Evolutionary conservation across 2,888 invertebrate species (phyloP).

Genomic region (Sialis fuliginosa): DNA sequence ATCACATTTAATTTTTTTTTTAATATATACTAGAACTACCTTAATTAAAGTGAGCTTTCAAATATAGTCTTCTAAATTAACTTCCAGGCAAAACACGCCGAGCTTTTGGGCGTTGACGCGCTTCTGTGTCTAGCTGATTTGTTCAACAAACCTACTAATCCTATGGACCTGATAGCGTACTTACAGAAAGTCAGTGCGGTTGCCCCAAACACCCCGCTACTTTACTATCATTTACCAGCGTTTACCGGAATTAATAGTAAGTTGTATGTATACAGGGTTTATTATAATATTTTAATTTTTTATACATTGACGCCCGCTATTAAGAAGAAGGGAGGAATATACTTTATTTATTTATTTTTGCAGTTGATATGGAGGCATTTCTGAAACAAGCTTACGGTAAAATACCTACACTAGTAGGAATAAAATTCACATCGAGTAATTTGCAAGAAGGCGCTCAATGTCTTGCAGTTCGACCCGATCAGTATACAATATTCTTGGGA

Average conservation of each 20-base stretch:
- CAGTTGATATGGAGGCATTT: constrained; percentile 58
- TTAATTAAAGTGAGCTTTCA: too few species aligned
- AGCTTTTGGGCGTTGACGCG: constrained; percentile 42
- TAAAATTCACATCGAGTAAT: constrained; percentile 66
- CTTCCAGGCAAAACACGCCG: constrained; percentile 47
- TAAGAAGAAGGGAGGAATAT: neutral
- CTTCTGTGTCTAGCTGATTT: constrained; percentile 58
- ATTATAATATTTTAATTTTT: neutral
- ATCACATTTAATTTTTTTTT: too few species aligned
- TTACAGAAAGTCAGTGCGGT: constrained; percentile 44
- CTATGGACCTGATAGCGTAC: constrained; percentile 44
- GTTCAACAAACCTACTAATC: constrained; percentile 49
- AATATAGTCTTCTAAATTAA: too few species aligned
- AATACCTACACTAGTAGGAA: constrained; percentile 59
- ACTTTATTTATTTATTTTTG: constrained; percentile 13
- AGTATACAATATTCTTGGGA: constrained; percentile 43
- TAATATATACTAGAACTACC: too few species aligned
- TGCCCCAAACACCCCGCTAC: constrained; percentile 57
- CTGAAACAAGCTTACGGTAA: constrained; percentile 37
- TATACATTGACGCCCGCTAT: neutral
- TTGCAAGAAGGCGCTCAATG: constrained; percentile 49
- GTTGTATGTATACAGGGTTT: constrained; percentile 15
- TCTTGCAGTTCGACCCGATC: constrained; percentile 29
- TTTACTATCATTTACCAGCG: constrained; percentile 70
- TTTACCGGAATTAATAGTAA: constrained; percentile 55